Evolutionary conservation across 1,140 invertebrate genomes (phyloP).

Genomic region (Drosophila parabipectinata): DNA sequence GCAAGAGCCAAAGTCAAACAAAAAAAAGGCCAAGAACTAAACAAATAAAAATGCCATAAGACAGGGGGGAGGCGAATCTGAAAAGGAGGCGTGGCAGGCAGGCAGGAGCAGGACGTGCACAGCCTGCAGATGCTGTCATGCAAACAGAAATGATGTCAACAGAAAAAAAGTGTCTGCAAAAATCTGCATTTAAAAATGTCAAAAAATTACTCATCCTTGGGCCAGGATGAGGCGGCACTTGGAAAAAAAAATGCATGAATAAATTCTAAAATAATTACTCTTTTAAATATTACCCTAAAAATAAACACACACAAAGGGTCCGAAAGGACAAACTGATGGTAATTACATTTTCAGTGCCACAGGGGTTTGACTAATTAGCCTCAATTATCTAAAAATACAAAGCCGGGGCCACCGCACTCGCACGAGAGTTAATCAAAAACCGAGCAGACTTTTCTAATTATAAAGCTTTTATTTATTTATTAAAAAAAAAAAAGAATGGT

Average conservation of each 20-base stretch:
- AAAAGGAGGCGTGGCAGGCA: neutral
- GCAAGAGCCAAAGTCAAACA: slow-evolving; percentile 9
- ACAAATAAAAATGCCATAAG: slow-evolving; percentile 64
- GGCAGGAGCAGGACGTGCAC: neutral
- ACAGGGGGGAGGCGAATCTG: slow-evolving; percentile 2
- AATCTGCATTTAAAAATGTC: slow-evolving; percentile 47
- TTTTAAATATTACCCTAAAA: neutral
- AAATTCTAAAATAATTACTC: neutral
- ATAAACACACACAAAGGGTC: neutral
- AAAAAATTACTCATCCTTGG: slow-evolving; percentile 18
- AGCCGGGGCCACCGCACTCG: neutral
- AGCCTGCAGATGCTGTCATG: slow-evolving; percentile 47
- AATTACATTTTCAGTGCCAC: too few relatives aligned
- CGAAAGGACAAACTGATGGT: neutral
- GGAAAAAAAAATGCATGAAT: neutral
- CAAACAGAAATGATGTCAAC: slow-evolving; percentile 66
- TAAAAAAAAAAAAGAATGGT: neutral
- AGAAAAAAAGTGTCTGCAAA: slow-evolving; percentile 8
- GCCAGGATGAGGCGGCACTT: too few relatives aligned
- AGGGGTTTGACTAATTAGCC: neutral
- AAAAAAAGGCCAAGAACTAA: slow-evolving; percentile 43
- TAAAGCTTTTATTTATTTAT: neutral
- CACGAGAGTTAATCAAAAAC: neutral
- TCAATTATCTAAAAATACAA: neutral
- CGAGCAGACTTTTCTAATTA: neutral